Evolutionary conservation across 2,797 vertebrate genomes (phyloP).

Genomic region (Denticeps clupeoides): DNA sequence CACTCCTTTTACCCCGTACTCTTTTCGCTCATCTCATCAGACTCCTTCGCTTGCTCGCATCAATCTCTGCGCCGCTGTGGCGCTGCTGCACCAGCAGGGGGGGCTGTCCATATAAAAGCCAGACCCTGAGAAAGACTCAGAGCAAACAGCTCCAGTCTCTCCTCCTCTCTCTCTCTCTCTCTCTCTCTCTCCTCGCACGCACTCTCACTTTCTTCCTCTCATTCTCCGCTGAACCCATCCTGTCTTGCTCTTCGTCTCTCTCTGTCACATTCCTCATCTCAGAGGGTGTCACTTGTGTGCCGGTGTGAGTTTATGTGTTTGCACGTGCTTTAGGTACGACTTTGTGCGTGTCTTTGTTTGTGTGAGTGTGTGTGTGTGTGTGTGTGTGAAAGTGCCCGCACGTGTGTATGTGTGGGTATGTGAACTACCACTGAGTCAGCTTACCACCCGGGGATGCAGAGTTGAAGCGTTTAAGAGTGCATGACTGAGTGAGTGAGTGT

Average conservation of each 20-base stretch:
- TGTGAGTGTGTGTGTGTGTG: background rate
- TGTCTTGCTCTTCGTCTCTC: conserved; percentile 7
- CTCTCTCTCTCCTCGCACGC: background rate
- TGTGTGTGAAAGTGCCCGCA: conserved; percentile 42
- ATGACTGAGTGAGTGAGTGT: conserved; percentile 5
- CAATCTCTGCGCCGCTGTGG: background rate
- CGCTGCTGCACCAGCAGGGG: background rate
- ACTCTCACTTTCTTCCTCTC: conserved; percentile 10
- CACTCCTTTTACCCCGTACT: conserved; percentile 5
- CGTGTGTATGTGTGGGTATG: background rate
- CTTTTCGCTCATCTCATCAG: no score
- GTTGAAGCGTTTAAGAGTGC: background rate
- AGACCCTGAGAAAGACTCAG: conserved; percentile 29
- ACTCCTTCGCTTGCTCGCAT: no score
- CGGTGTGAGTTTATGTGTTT: background rate
- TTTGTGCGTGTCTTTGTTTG: background rate
- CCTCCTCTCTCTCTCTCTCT: conserved; percentile 15
- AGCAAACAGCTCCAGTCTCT: conserved; percentile 30
- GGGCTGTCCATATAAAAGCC: conserved; percentile 27
- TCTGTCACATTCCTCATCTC: background rate
- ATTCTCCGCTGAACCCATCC: conserved; percentile 13
- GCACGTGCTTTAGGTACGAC: no score
- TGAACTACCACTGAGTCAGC: no score
- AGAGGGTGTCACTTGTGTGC: background rate
- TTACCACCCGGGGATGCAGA: no score